Percentiles rank a stretch among this genome's conserved stretches.
Conservation (phyloP, 2,888 invertebrate species). For the Dynastes tityus region DNA sequence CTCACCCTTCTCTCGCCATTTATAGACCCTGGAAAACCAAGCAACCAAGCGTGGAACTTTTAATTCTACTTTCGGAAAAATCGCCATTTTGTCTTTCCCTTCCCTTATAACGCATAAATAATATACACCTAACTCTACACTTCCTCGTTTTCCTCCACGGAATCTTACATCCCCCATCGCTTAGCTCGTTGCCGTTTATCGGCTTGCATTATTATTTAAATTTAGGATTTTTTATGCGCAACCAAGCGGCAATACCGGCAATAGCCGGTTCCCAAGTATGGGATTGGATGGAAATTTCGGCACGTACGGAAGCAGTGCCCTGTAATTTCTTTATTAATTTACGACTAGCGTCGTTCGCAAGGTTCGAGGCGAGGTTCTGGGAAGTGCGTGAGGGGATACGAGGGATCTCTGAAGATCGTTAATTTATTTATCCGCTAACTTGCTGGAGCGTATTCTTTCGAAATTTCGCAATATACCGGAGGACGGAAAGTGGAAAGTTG, state of each 20-base stretch:
- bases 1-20: too few relatives aligned
- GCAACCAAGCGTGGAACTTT: too few relatives aligned
- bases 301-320: too few relatives aligned
- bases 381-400: not conserved
- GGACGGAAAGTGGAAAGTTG: not conserved
- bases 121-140: too few relatives aligned
- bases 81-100: too few relatives aligned
- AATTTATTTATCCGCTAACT: slow-evolving; percentile 4
- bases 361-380: too few relatives aligned
- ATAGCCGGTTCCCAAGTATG: not conserved
- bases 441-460: not conserved
- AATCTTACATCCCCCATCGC: too few relatives aligned
- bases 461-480: not conserved
- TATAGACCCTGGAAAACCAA: too few relatives aligned
- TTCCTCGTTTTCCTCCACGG: too few relatives aligned
- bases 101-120: too few relatives aligned
- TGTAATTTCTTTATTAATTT: slow-evolving; percentile 18
- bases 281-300: not conserved
- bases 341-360: not conserved
- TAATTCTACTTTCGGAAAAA: too few relatives aligned
- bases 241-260: not conserved
- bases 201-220: not conserved
- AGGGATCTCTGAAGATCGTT: not conserved
- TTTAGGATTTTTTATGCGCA: not conserved
- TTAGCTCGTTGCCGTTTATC: too few relatives aligned